phyloP scores from a whole-genome alignment of 2,888 invertebrate genomes.

The Orthosia gracilis region DNA sequence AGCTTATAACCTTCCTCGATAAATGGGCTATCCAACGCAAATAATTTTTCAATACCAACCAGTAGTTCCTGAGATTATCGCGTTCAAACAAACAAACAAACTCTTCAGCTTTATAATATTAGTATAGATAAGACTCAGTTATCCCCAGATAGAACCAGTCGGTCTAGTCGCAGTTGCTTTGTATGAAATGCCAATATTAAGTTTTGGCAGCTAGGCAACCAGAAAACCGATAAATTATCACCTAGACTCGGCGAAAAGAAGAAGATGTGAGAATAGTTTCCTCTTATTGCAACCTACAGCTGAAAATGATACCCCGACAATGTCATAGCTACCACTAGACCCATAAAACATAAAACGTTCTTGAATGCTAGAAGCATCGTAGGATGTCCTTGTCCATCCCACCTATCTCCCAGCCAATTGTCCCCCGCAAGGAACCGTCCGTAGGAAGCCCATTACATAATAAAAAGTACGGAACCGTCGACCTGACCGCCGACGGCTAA shows the following conservation, averaged over 20 bases:
- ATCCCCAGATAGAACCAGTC: no score
- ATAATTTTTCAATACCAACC: no score
- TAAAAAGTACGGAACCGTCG: slow-evolving; percentile 59
- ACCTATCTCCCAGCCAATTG: slow-evolving; percentile 43
- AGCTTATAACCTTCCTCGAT: no score
- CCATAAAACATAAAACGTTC: slow-evolving; percentile 4
- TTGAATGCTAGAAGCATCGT: slow-evolving; percentile 5
- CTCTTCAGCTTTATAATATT: no score
- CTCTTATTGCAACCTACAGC: neutral
- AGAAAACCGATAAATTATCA: neutral
- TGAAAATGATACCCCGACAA: neutral
- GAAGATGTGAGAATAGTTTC: neutral
- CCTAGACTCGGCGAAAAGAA: no score
- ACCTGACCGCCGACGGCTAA: slow-evolving; percentile 48
- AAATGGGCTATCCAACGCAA: no score
- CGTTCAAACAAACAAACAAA: no score
- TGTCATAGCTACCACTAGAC: neutral
- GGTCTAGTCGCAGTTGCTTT: neutral
- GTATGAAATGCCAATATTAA: neutral
- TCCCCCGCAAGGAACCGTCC: slow-evolving; percentile 49
- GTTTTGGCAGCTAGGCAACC: neutral
- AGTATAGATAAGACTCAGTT: no score
- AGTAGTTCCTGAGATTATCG: no score
- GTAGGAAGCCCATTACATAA: slow-evolving; percentile 62
- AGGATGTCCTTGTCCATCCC: slow-evolving; percentile 41